Conservation (phyloP, 2,888 invertebrate genomes). For the Drosophila suboccidentalis region DNA sequence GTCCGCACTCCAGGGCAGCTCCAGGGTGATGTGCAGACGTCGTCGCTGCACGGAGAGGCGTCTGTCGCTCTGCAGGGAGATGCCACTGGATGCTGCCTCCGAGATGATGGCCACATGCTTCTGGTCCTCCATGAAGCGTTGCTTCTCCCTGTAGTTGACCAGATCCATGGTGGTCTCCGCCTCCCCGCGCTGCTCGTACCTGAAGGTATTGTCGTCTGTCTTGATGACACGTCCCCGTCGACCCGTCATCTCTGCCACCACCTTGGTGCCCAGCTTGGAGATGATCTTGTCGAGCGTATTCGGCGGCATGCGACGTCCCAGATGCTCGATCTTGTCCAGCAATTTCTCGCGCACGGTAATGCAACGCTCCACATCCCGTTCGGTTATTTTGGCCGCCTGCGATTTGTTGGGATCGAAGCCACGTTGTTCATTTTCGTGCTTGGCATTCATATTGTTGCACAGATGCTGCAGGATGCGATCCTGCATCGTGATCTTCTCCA, state of each 20-base stretch:
- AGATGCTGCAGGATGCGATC: slow-evolving; percentile 63
- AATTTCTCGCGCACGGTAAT: slow-evolving; percentile 96
- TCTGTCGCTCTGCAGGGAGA: slow-evolving; percentile 97
- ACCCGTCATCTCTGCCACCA: slow-evolving; percentile 99
- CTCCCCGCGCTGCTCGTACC: slow-evolving; percentile 97
- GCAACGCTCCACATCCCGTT: slow-evolving; percentile 92
- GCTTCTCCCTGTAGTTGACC: slow-evolving; percentile 96
- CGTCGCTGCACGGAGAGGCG: slow-evolving; percentile 96
- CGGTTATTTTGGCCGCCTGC: slow-evolving; percentile 38
- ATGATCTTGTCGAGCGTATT: slow-evolving; percentile 99
- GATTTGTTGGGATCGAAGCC: slow-evolving; percentile 87
- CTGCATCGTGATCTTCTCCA: slow-evolving; percentile 66
- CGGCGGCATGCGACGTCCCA: slow-evolving; percentile 95
- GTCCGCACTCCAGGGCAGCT: slow-evolving; percentile 99
- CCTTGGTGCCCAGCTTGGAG: slow-evolving; percentile 98
- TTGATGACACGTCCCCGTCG: slow-evolving; percentile 96
- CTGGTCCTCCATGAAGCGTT: slow-evolving; percentile 98
- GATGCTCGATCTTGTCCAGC: slow-evolving; percentile 92
- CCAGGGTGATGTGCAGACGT: slow-evolving; percentile 99
- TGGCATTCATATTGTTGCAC: slow-evolving; percentile 83
- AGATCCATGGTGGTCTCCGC: slow-evolving; percentile 97
- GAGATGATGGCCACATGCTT: slow-evolving; percentile 99
- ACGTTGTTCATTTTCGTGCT: slow-evolving; percentile 86
- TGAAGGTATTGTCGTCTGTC: slow-evolving; percentile 95
- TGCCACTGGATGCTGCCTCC: slow-evolving; percentile 99